Evolutionary conservation across 2,888 invertebrate genomes (phyloP), one percentile per base, ranked within the genome.

Genomic region (Drosophila mettleri): DNA sequence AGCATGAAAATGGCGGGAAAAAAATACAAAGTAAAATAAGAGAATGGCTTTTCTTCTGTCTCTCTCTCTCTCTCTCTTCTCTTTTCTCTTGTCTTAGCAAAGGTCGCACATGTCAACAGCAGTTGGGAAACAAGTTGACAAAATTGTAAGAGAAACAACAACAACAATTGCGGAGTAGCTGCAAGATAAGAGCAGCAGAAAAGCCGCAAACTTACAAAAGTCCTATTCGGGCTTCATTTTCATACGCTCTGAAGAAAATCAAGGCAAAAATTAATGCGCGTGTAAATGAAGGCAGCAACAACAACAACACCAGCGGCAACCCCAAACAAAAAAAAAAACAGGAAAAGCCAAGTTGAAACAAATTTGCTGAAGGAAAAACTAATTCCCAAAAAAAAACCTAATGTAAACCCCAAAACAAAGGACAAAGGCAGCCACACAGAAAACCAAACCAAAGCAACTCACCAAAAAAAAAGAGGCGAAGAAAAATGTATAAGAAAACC

Each of bases 211-310:
- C 68, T 81, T 60, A 52, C 49, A 57, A 67, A 45, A 81, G 53
- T 66, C 62, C 62, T 27, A 46, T 65, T 55, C 46, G 31, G 69
- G 43, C 65, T 61, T 57, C 65, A 60, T 58, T 65, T 65, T 36
- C 36, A 72, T 58, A 57, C 33, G 43, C 53, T 52, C 38, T 33
- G 29, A 71, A 62, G 31, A 31, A 64, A 59, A 74, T 55, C 53
- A 46, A 61, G 58, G 55, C 81, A 78, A 64, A 80, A 82, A 82
- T 82, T 82, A 82, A 82, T 82, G 68, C 76, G 60, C 73, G 66
- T 79, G 76, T 79, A 79, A 79, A 61, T 65, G 82, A 52, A 69
- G 62, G 52, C 46, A 63, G 24, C 49, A 31, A 54, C 31, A 52
- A 41, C 16, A 43, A 7, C 5, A 33, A 24, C 24, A 61, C 52